A percentile compares a stretch with the other conserved stretches of the same genome.
phyloP scores from a whole-genome alignment of 1,140 invertebrate species.

The Bacillus rossius region DNA sequence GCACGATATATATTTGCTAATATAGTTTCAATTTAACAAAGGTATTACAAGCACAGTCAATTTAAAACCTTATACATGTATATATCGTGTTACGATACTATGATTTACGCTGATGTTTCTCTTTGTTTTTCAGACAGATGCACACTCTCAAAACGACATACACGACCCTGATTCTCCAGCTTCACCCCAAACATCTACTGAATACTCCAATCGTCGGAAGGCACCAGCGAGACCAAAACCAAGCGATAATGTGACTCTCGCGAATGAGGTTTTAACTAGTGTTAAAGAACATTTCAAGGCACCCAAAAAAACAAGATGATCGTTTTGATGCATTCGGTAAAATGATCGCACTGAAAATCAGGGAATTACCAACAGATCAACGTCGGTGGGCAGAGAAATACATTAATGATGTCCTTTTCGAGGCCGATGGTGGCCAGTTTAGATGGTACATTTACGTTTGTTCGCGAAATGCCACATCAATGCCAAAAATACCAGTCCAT shows the following conservation, averaged over 20 bases:
- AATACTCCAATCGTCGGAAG: too few relatives aligned
- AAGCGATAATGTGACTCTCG: neutral
- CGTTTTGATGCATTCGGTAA: conserved; percentile 3
- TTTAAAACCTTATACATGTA: too few relatives aligned
- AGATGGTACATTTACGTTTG: neutral
- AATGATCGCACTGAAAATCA: neutral
- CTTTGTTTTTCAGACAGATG: too few relatives aligned
- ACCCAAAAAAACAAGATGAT: neutral
- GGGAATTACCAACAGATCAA: neutral
- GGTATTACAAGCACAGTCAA: too few relatives aligned
- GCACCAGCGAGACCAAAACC: too few relatives aligned
- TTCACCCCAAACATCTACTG: too few relatives aligned
- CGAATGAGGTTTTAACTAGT: neutral
- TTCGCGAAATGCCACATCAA: neutral
- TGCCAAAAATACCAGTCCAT: neutral
- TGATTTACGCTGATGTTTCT: too few relatives aligned
- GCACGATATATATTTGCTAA: too few relatives aligned
- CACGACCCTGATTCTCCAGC: too few relatives aligned
- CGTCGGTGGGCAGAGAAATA: neutral
- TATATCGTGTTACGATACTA: too few relatives aligned
- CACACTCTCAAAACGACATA: too few relatives aligned
- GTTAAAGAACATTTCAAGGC: conserved; percentile 3
- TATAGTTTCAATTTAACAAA: too few relatives aligned
- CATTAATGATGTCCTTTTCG: neutral
- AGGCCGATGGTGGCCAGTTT: neutral